phyloP scores from a whole-genome alignment of 2,888 invertebrate genomes.

The Caradrina kadenii region DNA sequence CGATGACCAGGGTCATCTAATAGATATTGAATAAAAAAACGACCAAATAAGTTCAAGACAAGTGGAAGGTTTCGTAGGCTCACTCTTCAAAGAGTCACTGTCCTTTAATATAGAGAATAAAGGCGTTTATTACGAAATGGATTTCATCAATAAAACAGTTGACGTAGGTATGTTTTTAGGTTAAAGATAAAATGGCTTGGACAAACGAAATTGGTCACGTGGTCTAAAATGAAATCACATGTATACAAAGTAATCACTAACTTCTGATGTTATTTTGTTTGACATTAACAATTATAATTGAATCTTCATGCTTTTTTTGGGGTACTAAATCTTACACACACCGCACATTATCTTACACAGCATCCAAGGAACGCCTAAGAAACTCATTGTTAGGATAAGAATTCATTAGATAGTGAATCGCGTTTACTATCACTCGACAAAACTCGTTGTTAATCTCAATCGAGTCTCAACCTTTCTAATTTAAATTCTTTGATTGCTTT shows the following conservation, averaged over 20 bases:
- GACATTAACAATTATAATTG: neutral
- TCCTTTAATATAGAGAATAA: neutral
- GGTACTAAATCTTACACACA: neutral
- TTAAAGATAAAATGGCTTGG: neutral
- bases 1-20: conserved; percentile 73
- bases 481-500: conserved; percentile 70
- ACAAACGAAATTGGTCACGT: neutral
- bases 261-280: neutral
- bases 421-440: conserved; percentile 59
- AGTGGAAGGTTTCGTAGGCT: conserved; percentile 26
- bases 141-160: neutral
- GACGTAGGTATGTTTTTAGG: no score
- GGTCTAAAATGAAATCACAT: neutral
- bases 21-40: conserved; percentile 55
- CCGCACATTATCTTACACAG: neutral
- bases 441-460: conserved; percentile 58
- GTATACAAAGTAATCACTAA: no score
- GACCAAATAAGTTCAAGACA: conserved; percentile 25
- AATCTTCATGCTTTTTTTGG: neutral
- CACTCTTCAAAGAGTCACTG: no score
- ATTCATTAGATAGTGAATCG: conserved; percentile 52
- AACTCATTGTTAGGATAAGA: conserved; percentile 62
- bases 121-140: neutral
- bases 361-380: conserved; percentile 38
- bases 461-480: conserved; percentile 72